These are phyloP conservation scores for Trachelus troglodyta DNA, from an alignment of 2,888 invertebrate species.

Conservation along the genomic window DNA sequence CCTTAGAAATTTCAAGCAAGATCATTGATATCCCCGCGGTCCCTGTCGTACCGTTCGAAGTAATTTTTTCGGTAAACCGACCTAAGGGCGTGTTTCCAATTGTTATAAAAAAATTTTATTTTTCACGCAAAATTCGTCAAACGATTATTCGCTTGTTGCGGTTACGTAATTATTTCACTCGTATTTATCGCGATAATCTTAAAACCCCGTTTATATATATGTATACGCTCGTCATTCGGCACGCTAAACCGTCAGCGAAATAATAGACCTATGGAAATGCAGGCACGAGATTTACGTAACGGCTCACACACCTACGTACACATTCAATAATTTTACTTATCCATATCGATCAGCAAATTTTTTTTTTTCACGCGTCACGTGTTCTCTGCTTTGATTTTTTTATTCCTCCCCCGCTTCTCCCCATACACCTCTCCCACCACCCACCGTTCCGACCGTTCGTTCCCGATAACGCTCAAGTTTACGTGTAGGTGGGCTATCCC, in stretches of 20 bases:
- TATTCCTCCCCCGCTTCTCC: background rate
- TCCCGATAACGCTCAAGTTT: background rate
- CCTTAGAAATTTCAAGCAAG: conserved; percentile 24
- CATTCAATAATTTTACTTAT: background rate
- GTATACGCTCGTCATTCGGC: background rate
- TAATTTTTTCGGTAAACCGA: background rate
- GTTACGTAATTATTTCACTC: background rate
- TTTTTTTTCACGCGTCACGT: background rate
- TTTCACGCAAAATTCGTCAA: background rate
- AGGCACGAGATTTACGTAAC: background rate
- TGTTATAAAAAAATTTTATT: background rate
- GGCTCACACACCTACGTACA: background rate
- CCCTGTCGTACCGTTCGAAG: background rate
- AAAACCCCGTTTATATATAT: background rate
- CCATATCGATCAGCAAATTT: background rate
- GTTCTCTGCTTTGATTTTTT: background rate
- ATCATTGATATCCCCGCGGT: conserved; percentile 17
- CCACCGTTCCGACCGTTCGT: background rate
- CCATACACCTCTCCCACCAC: no score
- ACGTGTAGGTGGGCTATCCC: background rate
- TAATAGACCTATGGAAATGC: background rate
- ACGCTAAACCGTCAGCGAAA: background rate
- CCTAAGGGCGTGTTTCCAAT: background rate
- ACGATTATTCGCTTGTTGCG: background rate
- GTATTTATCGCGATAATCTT: background rate